A percentile compares a stretch with the other conserved stretches of the same genome.
Evolutionary conservation across 2,888 invertebrate genomes (phyloP).

Genomic region (Venustoraphidia nigricollis): DNA sequence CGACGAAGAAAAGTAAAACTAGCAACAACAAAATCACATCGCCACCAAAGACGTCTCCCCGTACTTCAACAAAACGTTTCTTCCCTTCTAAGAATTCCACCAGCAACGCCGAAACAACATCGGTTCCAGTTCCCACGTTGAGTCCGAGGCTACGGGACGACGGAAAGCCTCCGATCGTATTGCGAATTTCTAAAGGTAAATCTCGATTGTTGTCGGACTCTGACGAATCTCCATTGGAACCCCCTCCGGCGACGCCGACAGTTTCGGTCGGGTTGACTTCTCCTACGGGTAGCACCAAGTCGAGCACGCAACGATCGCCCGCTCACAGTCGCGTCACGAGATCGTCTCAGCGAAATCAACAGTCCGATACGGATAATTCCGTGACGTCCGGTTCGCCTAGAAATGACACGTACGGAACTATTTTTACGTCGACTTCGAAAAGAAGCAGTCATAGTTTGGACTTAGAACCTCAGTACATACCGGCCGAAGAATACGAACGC

Average conservation of each 20-base stretch:
- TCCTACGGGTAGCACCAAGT: neutral
- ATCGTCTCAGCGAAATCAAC: conserved; percentile 27
- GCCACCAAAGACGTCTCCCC: conserved; percentile 15
- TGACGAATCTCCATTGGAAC: conserved; percentile 27
- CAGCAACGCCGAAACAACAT: neutral
- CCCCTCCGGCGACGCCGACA: conserved; percentile 7
- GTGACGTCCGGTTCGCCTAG: conserved; percentile 22
- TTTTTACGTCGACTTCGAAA: conserved; percentile 24
- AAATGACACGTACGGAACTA: conserved; percentile 15
- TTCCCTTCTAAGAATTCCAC: conserved; percentile 21
- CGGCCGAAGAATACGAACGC: conserved; percentile 29
- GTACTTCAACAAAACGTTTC: conserved; percentile 20
- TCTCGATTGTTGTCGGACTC: conserved; percentile 33
- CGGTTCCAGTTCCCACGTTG: conserved; percentile 1
- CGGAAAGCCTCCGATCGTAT: conserved; percentile 59
- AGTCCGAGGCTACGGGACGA: conserved; percentile 13
- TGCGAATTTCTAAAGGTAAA: conserved; percentile 71
- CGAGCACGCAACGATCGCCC: conserved; percentile 1
- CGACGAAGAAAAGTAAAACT: conserved; percentile 21
- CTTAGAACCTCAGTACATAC: conserved; percentile 28
- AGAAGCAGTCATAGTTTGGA: conserved; percentile 16
- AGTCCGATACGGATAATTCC: conserved; percentile 25
- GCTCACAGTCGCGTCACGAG: conserved; percentile 24
- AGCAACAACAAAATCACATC: conserved; percentile 24
- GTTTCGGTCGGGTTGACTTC: conserved; percentile 2